Evolutionary conservation across 2,888 invertebrate genomes (phyloP).

Genomic region (Drosophila cyrtoloma): DNA sequence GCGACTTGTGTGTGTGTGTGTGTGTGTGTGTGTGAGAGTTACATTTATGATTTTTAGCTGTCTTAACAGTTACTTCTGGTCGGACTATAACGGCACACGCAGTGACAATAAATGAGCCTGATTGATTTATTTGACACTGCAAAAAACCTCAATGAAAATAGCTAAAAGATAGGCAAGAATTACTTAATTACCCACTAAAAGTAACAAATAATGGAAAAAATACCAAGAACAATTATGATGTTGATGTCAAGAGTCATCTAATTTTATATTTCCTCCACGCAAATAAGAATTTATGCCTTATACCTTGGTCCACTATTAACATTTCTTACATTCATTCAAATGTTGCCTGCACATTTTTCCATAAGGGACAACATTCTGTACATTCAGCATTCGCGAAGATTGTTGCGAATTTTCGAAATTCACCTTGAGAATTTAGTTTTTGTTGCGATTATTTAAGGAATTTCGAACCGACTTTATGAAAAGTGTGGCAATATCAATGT

Average conservation of each 20-base stretch:
- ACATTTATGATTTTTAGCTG: slow-evolving; percentile 42
- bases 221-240: no score
- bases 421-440: not conserved
- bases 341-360: no score
- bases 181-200: not conserved
- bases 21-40: slow-evolving; percentile 8
- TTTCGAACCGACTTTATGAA: no score
- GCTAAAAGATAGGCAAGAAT: not conserved
- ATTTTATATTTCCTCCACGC: not conserved
- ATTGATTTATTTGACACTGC: slow-evolving; percentile 30
- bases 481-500: no score
- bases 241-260: not conserved
- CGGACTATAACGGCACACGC: slow-evolving; percentile 53
- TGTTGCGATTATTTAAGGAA: not conserved
- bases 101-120: slow-evolving; percentile 44
- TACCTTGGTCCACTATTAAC: not conserved
- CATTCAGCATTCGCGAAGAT: no score
- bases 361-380: no score
- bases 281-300: not conserved
- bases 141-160: not conserved
- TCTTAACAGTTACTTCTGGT: slow-evolving; percentile 49
- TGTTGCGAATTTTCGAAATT: no score
- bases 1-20: slow-evolving; percentile 14
- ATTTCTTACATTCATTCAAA: not conserved
- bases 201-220: not conserved